These are phyloP conservation scores for Parascotia fuliginaria DNA, from an alignment of 2,888 invertebrate genomes.

Conservation along the genomic window DNA sequence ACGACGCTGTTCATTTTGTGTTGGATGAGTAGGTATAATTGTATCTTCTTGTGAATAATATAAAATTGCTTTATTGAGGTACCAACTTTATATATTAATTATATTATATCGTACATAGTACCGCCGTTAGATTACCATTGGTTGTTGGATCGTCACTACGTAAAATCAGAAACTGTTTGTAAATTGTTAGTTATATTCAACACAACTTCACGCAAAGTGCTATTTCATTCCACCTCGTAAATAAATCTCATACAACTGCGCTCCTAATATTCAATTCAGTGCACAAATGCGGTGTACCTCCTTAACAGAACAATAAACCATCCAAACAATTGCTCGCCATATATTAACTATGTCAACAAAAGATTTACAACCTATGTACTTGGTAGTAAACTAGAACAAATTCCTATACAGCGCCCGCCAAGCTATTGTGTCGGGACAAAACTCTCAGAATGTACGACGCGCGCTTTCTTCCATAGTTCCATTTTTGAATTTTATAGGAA, in stretches of 20 bases:
- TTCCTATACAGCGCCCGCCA: constrained; percentile 44
- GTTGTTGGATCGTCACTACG: too few species aligned
- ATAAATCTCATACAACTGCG: background rate
- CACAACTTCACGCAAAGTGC: too few species aligned
- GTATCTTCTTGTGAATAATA: too few species aligned
- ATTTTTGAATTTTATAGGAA: constrained; percentile 62
- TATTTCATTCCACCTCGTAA: too few species aligned
- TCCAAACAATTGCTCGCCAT: constrained; percentile 35
- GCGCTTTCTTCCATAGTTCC: constrained; percentile 57
- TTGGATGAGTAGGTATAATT: too few species aligned
- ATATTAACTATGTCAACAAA: constrained; percentile 40
- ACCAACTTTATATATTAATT: too few species aligned
- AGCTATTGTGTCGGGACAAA: constrained; percentile 53
- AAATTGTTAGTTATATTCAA: too few species aligned
- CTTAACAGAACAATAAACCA: constrained; percentile 33
- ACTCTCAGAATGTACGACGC: constrained; percentile 53
- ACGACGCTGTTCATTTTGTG: too few species aligned
- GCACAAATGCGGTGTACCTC: background rate
- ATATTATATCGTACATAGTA: too few species aligned
- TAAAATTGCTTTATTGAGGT: too few species aligned
- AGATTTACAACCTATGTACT: constrained; percentile 40
- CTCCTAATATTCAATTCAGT: background rate
- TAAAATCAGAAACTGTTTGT: too few species aligned
- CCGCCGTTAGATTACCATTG: too few species aligned
- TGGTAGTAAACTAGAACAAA: constrained; percentile 56